Base-by-base conservation (phyloP, 2,113 vertebrate genomes). In the Triplophysa tibetana region DNA sequence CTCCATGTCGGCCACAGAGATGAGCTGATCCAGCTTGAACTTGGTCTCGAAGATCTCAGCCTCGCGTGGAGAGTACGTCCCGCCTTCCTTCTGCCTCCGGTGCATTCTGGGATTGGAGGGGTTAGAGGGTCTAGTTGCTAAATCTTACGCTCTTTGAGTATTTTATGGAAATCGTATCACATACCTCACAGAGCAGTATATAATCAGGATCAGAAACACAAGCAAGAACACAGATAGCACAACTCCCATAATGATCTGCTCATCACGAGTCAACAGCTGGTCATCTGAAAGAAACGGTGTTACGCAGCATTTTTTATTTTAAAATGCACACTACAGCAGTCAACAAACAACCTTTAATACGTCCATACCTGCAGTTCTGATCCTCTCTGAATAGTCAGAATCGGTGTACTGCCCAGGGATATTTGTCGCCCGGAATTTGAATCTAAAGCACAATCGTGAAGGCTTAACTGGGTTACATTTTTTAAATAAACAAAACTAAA, bases 31-130 rank as follows among this genome's bases (percentile, higher is more conserved):
- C 86, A 99, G 91, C 86, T 98, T 99, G 86, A 95, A 96, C 88
- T 99, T 98, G 4, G 96, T 98, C 87, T 99, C 98, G 85, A 95
- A 94, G 84, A 98, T 96, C 92, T 99, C 98, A 68, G 96, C 98
- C 85, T 99, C 94, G 77, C 95, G 90, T 72, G 98, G 98, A 26
- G 98, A 99, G 73, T 99, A 99, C 0, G 96, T 97, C 8, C 95
- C 97, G 4, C 96, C 98, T 86, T 99, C 97, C 87, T 96, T 98
- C 89, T 99, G 96, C 84, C 93, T 98, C 86, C 96, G 96, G 64
- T 96, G 94, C 85, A 98, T 93, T 88, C 98, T 99, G 78, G 58
- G 86, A 84, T 87, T 26, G 10, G 75, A 92, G 78, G 58, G 81
- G 16, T 60, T 52, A 38, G 33, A 38, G 8, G 45, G 19, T 63